Conservation (phyloP, 2,888 invertebrate species). For the Drosophila seclusa region DNA sequence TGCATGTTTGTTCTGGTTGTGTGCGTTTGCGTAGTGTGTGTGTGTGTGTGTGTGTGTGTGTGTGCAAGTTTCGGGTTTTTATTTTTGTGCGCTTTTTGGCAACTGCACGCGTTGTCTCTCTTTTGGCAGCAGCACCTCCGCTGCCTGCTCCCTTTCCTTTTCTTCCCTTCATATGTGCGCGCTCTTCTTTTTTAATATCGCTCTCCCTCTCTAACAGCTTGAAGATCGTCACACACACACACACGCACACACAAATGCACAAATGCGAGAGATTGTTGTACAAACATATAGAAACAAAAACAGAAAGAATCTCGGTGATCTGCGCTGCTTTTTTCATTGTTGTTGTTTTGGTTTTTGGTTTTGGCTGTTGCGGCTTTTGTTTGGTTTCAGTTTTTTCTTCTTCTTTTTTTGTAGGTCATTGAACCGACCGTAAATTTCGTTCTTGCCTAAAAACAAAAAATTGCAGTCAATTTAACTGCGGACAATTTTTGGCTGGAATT, state of each 20-base stretch:
- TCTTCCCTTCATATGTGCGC: background rate
- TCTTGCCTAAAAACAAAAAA: conserved; percentile 78
- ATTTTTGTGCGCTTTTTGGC: conserved; percentile 56
- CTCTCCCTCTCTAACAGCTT: conserved; percentile 46
- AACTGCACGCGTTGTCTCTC: conserved; percentile 55
- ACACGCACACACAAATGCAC: background rate
- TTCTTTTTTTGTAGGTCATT: conserved; percentile 64
- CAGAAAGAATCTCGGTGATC: conserved; percentile 56
- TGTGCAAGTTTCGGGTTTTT: conserved; percentile 60
- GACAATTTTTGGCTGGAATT: conserved; percentile 63
- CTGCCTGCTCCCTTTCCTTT: background rate
- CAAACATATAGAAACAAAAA: conserved; percentile 17
- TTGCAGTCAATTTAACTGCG: conserved; percentile 72
- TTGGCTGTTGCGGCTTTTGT: conserved; percentile 62
- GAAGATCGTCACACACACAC: conserved; percentile 21
- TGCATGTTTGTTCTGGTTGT: conserved; percentile 26
- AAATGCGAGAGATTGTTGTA: conserved; percentile 10
- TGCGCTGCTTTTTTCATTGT: conserved; percentile 39
- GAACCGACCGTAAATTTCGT: conserved; percentile 65
- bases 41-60: conserved; percentile 22
- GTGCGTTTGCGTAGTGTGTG: conserved; percentile 20
- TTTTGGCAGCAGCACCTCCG: background rate
- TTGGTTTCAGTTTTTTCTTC: conserved; percentile 55
- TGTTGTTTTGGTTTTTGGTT: conserved; percentile 54
- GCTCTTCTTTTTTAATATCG: conserved; percentile 5